Conservation (phyloP, 2,113 vertebrate genomes). For the Sardina pilchardus region DNA sequence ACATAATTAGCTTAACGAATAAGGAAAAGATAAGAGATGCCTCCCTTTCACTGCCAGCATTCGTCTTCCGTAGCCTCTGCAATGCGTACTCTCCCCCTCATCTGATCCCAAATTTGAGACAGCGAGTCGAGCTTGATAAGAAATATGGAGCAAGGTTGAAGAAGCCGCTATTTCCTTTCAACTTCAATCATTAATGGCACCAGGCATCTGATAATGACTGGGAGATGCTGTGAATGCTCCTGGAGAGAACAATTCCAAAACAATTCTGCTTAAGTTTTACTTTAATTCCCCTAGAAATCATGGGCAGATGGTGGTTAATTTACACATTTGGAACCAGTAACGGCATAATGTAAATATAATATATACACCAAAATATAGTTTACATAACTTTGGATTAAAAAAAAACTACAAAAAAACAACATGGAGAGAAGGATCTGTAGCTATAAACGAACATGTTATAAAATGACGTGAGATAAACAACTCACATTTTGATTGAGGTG, state of each 20-base stretch:
- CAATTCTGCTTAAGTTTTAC: too few relatives aligned
- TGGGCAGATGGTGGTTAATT: too few relatives aligned
- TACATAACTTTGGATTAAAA: background rate
- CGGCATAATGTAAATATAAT: too few relatives aligned
- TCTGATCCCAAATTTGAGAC: background rate
- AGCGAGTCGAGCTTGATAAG: background rate
- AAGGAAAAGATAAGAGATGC: conserved; percentile 48
- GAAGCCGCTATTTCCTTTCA: background rate
- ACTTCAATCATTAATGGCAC: background rate
- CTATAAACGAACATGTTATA: background rate
- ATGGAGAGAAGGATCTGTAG: background rate
- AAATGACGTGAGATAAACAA: too few relatives aligned
- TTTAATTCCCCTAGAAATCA: too few relatives aligned
- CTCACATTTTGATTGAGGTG: background rate
- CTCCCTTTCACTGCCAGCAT: conserved; percentile 17
- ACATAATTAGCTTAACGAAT: conserved; percentile 60
- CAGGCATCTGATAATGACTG: background rate
- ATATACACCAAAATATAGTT: too few relatives aligned
- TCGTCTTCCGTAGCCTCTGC: background rate
- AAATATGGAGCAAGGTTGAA: background rate
- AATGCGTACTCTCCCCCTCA: background rate
- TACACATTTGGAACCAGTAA: too few relatives aligned
- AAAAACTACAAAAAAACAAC: too few relatives aligned
- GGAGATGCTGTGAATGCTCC: background rate
- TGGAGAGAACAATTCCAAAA: too few relatives aligned